Evolutionary conservation across 2,888 invertebrate species (phyloP).

Genomic region (Chydorus sphaericus): DNA sequence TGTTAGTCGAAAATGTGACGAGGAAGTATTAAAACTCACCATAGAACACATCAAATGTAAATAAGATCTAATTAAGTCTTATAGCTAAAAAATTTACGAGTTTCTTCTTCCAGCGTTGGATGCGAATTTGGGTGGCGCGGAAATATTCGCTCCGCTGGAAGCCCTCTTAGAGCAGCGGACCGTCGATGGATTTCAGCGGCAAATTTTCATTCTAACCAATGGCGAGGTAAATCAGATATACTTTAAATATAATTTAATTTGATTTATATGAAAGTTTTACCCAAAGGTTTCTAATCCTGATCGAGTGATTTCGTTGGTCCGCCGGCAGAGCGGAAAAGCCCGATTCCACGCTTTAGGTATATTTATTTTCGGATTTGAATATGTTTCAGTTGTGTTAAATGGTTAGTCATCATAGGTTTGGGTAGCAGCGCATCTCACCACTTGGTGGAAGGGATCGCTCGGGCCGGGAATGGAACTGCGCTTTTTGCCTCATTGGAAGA

Average conservation of each 20-base stretch:
- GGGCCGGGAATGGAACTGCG: constrained; percentile 26
- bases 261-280: too few species aligned
- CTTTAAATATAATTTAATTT: neutral
- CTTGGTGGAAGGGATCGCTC: constrained; percentile 27
- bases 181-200: constrained; percentile 21
- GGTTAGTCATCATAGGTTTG: too few species aligned
- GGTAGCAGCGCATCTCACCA: constrained; percentile 26
- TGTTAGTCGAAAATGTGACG: constrained; percentile 22
- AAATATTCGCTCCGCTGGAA: constrained; percentile 24
- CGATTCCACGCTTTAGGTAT: constrained; percentile 24
- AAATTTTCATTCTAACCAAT: constrained; percentile 29
- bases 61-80: neutral
- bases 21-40: constrained; percentile 21
- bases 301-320: constrained; percentile 23
- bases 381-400: too few species aligned
- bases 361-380: too few species aligned
- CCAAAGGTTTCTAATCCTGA: constrained; percentile 23
- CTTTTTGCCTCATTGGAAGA: constrained; percentile 26
- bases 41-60: constrained; percentile 16
- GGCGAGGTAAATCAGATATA: constrained; percentile 23
- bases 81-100: neutral
- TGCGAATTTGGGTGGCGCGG: constrained; percentile 27
- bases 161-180: constrained; percentile 20
- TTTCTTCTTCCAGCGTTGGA: constrained; percentile 18
- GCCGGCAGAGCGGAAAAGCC: constrained; percentile 21